These are phyloP conservation scores for Phyllotreta striolata DNA, from an alignment of 2,888 invertebrate species.

Conservation along the genomic window DNA sequence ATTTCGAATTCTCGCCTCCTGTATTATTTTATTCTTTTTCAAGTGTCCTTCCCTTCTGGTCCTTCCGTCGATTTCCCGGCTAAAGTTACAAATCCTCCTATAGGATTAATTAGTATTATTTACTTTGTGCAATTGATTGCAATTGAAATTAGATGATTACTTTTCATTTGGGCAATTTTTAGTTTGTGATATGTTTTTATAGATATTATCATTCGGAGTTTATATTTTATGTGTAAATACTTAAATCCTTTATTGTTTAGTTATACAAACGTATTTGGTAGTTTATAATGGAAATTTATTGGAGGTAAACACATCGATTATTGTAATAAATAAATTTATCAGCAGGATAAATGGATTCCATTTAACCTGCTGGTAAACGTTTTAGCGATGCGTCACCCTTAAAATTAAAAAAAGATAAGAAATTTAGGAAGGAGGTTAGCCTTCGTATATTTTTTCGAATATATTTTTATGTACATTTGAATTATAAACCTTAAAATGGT, in stretches of 20 bases:
- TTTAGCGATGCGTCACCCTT: background rate
- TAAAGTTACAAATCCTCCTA: no score
- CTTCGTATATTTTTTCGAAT: no score
- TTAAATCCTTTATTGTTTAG: constrained; percentile 17
- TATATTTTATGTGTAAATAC: constrained; percentile 10
- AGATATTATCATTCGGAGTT: constrained; percentile 12
- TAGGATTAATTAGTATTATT: background rate
- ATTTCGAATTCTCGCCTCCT: no score
- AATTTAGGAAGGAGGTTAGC: background rate
- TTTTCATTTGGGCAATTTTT: constrained; percentile 20
- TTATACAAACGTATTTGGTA: no score
- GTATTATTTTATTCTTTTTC: no score
- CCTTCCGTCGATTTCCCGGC: no score
- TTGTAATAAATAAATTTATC: no score
- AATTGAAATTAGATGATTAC: constrained; percentile 6
- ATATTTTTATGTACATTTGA: background rate
- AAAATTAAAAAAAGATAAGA: constrained; percentile 3
- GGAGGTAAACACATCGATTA: no score
- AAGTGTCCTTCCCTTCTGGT: no score
- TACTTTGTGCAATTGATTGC: background rate
- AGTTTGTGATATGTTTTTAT: constrained; percentile 25
- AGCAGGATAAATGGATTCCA: no score
- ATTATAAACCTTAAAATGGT: background rate
- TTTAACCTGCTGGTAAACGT: no score
- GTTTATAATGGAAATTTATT: no score